These are phyloP conservation scores for Bettongia penicillata DNA, from an alignment of 2,113 vertebrate genomes.

Conservation along the genomic window DNA sequence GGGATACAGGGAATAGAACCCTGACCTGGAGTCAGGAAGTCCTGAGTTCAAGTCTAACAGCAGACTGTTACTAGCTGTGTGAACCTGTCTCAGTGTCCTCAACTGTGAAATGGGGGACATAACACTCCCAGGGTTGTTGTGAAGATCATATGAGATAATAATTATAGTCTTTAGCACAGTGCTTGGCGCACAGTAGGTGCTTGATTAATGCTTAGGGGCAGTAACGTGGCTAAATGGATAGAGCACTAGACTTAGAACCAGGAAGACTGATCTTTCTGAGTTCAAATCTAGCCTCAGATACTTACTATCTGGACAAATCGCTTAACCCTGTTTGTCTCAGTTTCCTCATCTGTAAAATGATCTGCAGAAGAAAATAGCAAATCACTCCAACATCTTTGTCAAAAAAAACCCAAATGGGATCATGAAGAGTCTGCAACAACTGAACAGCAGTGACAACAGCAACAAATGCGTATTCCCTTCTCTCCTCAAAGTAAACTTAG, in stretches of 20 bases:
- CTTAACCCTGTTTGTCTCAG: background rate
- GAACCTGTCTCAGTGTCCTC: background rate
- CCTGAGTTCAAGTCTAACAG: background rate
- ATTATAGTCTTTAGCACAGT: background rate
- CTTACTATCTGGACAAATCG: background rate
- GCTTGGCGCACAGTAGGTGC: background rate
- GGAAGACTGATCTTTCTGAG: background rate
- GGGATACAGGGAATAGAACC: background rate
- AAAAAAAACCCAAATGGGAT: background rate
- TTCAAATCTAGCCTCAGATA: background rate
- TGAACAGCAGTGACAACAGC: background rate
- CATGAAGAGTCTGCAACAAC: background rate
- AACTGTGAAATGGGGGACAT: background rate
- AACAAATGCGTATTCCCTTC: background rate
- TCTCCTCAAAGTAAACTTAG: background rate
- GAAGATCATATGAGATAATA: background rate
- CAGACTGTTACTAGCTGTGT: background rate
- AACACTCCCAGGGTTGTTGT: background rate
- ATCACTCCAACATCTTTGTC: background rate
- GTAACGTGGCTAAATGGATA: too few species aligned
- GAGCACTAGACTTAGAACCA: background rate
- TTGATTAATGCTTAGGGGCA: background rate
- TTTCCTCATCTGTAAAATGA: background rate
- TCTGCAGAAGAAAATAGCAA: background rate
- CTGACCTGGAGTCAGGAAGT: background rate